Base-by-base conservation (phyloP, 2,113 vertebrate species). In the Sterrhoptilus dennistouni region DNA sequence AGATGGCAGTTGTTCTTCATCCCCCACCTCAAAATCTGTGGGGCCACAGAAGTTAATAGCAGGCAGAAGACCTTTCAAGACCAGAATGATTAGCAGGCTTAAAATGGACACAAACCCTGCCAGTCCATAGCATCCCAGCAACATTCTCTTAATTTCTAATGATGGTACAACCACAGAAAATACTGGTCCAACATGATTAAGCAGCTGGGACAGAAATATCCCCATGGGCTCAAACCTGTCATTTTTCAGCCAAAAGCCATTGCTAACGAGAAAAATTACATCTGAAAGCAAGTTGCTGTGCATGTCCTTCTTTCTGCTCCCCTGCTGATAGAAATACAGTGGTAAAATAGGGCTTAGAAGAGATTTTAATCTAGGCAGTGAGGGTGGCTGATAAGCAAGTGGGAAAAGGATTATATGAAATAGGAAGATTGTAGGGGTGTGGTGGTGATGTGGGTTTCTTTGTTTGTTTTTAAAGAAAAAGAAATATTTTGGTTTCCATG, bases 241-340 rank as follows among this genome's bases (percentile, higher is more conserved):
- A 86, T 96, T 96, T 95, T 85, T 90, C 4, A 3, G 92, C 90
- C 85, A 95, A 83, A 60, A 94, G 84, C 71, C 83, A 94, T 66
- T 83, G 90, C 66, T 95, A 97, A 96, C 33, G 16, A 96, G 80
- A 91, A 95, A 96, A 96, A 96, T 79, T 66, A 90, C 64, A 96
- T 91, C 64, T 95, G 88, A 98, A 98, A 95, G 89, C 76, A 88
- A 96, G 94, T 66, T 93, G 71, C 61, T 80, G 72, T 12, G 31
- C 78, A 50, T 68, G 80, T 87, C 68, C 91, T 95, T 85, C 89
- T 82, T 69, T 70, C 56, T 78, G 21, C 78, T 95, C 75, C 86
- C 82, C 79, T 89, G 75, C 72, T 89, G 78, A 90, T 76, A 63
- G 69, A 90, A 64, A 71, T 59, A 63, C 35, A 71, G 64, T 45